Evolutionary conservation across 2,113 vertebrate genomes (phyloP), one percentile per base, ranked within the genome.

Genomic region (Nesoenas mayeri): DNA sequence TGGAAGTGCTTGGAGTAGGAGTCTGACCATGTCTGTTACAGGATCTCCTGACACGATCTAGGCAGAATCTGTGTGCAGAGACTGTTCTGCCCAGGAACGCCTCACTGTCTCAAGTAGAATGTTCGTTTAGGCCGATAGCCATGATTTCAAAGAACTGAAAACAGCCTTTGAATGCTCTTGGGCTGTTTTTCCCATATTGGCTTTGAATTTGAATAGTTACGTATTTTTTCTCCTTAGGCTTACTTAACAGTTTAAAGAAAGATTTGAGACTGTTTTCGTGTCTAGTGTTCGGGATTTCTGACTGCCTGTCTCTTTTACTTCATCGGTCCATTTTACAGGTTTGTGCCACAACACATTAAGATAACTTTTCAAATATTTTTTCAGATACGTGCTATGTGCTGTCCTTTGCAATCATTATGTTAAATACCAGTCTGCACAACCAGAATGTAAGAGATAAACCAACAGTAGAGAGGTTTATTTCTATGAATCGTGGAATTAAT

Each of bases 401-500:
- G 62, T 99, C 99, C 0, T 99, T 99, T 20, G 99, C 99, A 3
- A 99, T 99, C 98, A 99, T 99, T 96, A 99, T 99, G 99, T 97
- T 99, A 73, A 99, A 99, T 94, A 99, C 99, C 96, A 99, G 99
- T 91, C 98, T 99, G 67, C 99, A 99, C 94, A 99, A 99, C 97
- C 99, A 99, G 91, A 99, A 99, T 2, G 99, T 99, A 38, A 97
- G 99, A 79, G 99, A 99, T 98, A 99, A 99, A 93, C 99, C 99
- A 60, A 98, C 99, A 0, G 99, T 99, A 15, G 99, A 99, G 97
- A 98, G 99, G 36, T 99, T 99, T 84, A 99, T 99, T 98, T 98
- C 98, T 84, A 99, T 99, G 99, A 99, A 99, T 96, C 98, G 99
- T 7, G 99, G 99, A 40, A 99, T 99, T 97, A 99, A 99, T 21